Evolutionary conservation across 2,113 vertebrate species (phyloP), one percentile per base, ranked within the genome.

Genomic region (Kryptolebias marmoratus): DNA sequence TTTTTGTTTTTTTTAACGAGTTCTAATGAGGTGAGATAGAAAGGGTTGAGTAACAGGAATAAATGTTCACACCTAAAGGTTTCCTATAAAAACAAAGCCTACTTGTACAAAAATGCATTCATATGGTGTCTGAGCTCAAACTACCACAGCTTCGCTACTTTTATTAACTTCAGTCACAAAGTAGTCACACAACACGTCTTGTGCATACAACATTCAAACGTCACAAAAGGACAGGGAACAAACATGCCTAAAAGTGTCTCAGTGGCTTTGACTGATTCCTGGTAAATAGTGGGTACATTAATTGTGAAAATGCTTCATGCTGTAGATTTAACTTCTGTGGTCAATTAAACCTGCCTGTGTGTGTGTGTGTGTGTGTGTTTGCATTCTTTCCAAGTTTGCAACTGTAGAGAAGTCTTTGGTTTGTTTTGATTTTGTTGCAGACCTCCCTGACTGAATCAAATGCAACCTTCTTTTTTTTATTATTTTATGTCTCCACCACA

Each of bases 51-150:
- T 27, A 39, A 27, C 42, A 18, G 80, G 62, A 79, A 30, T 73
- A 59, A 27, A 39, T 62, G 77, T 85, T 89, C 80, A 80, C 87
- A 93, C 90, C 82, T 89, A 71, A 88, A 89, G 83, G 80, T 87
- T 84, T 13, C 71, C 39, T 76, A 67, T 47, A 82, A 74, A 82
- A 86, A 64, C 36, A 30, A 64, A 73, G 36, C 32, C 50, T 49
- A 73, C 47, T 65, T 18, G 36, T 22, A 44, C 59, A 64, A 16
- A 67, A 28, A 53, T 52, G 22, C 30, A 42, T 11, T 15, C 56
- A 1, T 2, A 61, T 22, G 42, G 53, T 1, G 32, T 66, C 32
- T 58, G 53, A 53, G 54, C 32, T 72, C 48, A 54, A 18, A 64
- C 39, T 61, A 3, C 39, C 39, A 42, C 0, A 60, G 5, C 13